Base-by-base conservation (phyloP, 2,888 invertebrate species). In the Platycheirus albimanus region DNA sequence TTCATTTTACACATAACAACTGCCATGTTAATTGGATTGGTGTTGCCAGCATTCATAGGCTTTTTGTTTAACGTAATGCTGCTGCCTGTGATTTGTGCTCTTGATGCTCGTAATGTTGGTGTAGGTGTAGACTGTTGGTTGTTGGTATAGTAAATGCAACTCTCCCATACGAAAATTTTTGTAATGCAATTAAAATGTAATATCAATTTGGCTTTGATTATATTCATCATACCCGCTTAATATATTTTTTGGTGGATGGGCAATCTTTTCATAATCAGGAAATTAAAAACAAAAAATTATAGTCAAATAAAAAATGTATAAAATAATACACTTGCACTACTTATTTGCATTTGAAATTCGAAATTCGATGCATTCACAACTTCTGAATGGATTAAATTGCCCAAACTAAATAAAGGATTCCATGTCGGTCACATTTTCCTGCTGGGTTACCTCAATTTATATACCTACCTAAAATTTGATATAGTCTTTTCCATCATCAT, bases 181-280 rank as follows among this genome's bases (percentile, higher is more conserved):
- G 83, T 83, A 83, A 83, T 72, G 58, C 69, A 74, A 83, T 83
- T 78, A 78, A 83, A 83, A 78, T 83, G 78, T 83, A 83, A 83
- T 83, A 83, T 83, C 83, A 78, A 83, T 83, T 78, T 69, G 72
- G 58, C 78, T 83, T 83, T 83, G 83, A 83, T 83, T 83, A 78
- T 79, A 63, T 64, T 17, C 51, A 33, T n/a, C 41, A 33, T 6
- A 24, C 20, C 10, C 15, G 11, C 6, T 0, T 24, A 7, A 6
- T n/a, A n/a, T n/a, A 7, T 20, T 7, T 2, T 7, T 20, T 13
- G 20, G 38, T 51, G 49, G 52, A 20, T 7, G 17, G 33, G 36
- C n/a, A 43, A 2, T 6, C 43, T 24, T 20, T 8, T 24, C 36
- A 72, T 67, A 81, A 67, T 77, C 72, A 72, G 83, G 78, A 83